Evolutionary conservation across 92 coral and sea anemone species (phyloP).

Genomic region (Chrysogorgia sp.): DNA sequence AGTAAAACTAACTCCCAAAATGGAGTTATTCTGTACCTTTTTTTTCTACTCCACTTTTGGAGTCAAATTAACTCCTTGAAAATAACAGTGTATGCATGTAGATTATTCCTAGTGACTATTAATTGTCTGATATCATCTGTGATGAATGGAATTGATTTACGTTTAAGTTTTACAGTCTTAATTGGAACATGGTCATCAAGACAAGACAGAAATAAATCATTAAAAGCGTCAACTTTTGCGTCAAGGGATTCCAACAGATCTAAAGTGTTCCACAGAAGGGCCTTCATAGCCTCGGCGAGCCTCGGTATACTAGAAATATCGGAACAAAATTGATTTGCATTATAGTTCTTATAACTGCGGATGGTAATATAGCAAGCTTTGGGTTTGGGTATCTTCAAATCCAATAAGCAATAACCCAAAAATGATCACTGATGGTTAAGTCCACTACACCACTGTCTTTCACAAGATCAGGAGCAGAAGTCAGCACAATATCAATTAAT

Average conservation of each 20-base stretch:
- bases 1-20: no score
- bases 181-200: slow-evolving; percentile 42
- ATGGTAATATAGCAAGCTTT: slow-evolving; percentile 27
- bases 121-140: no score
- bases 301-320: slow-evolving; percentile 33
- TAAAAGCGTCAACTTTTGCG: slow-evolving; percentile 43
- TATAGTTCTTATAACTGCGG: slow-evolving; percentile 27
- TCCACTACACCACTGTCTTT: slow-evolving; percentile 1
- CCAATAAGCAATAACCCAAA: slow-evolving; percentile 33
- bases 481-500: slow-evolving; percentile 25
- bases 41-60: no score
- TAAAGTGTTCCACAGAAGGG: slow-evolving; percentile 53
- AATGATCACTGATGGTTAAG: slow-evolving; percentile 40
- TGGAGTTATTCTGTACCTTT: no score
- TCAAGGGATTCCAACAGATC: slow-evolving; percentile 39
- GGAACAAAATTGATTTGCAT: slow-evolving; percentile 13
- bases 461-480: neutral
- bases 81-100: no score
- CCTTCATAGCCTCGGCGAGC: no score
- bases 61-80: no score
- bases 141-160: slow-evolving; percentile 52
- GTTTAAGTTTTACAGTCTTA: slow-evolving; percentile 44
- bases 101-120: no score
- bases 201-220: slow-evolving; percentile 49
- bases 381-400: slow-evolving; percentile 30